phyloP scores from a whole-genome alignment of 2,797 vertebrate species.

The Paratrypauchen microcephalus region DNA sequence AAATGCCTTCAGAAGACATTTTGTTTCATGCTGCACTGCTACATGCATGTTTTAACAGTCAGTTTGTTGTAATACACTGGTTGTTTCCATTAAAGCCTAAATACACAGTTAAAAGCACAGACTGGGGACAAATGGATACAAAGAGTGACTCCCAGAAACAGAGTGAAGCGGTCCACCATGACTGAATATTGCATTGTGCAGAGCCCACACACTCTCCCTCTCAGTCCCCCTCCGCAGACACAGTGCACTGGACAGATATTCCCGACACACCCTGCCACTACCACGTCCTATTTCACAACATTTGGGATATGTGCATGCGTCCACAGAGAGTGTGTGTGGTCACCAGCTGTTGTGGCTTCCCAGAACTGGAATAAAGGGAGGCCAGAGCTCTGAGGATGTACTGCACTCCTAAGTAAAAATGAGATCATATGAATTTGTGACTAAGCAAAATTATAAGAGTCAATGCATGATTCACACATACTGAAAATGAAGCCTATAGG shows the following conservation, averaged over 20 bases:
- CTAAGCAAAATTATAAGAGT: neutral
- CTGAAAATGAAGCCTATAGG: too few relatives aligned
- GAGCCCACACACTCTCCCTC: conserved; percentile 31
- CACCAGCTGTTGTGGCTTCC: conserved; percentile 67
- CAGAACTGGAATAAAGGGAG: conserved; percentile 59
- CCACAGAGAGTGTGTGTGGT: conserved; percentile 36
- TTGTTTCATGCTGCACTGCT: neutral
- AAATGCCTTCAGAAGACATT: neutral
- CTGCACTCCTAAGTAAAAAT: neutral
- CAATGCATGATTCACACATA: neutral
- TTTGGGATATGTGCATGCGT: conserved; percentile 37
- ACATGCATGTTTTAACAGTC: conserved; percentile 22
- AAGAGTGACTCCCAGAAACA: conserved; percentile 42
- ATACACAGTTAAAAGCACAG: conserved; percentile 21
- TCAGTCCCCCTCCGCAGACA: conserved; percentile 31
- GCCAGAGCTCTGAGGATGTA: conserved; percentile 21
- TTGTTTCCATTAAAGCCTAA: conserved; percentile 47
- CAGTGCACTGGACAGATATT: conserved; percentile 45
- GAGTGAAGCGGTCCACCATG: conserved; percentile 29
- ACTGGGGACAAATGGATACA: conserved; percentile 31
- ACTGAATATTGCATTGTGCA: conserved; percentile 46
- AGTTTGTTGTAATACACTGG: conserved; percentile 20
- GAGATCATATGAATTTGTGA: neutral
- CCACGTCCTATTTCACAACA: conserved; percentile 53
- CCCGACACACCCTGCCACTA: conserved; percentile 54